Conservation (phyloP, 1,140 invertebrate species). For the Manduca sexta region DNA sequence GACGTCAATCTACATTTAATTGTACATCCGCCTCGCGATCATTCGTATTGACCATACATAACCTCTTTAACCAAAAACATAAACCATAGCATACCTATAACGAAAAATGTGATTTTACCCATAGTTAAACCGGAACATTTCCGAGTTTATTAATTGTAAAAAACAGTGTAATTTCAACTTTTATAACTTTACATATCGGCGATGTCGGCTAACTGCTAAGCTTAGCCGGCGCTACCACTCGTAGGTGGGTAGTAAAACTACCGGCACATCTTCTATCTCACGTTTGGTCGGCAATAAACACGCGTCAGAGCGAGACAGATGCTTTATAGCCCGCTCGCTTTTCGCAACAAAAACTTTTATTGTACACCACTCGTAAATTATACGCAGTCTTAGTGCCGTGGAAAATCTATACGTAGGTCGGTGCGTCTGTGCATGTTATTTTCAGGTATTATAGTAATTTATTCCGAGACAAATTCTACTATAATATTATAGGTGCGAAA, state of each 20-base stretch:
- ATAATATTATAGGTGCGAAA: too few relatives aligned
- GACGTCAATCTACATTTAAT: too few relatives aligned
- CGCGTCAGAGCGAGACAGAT: constrained; percentile 41
- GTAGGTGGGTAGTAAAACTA: constrained; percentile 47
- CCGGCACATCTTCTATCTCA: constrained; percentile 52
- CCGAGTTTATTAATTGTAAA: background rate
- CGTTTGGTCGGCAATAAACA: constrained; percentile 34
- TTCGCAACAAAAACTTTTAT: constrained; percentile 65
- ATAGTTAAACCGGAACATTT: too few relatives aligned
- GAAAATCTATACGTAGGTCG: constrained; percentile 15
- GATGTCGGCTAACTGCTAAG: background rate
- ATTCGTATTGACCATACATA: too few relatives aligned
- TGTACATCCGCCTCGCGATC: too few relatives aligned
- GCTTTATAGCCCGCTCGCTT: constrained; percentile 51
- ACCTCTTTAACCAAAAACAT: too few relatives aligned
- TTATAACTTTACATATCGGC: background rate
- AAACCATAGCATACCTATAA: too few relatives aligned
- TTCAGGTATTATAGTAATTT: too few relatives aligned
- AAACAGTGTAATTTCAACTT: background rate
- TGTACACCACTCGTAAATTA: constrained; percentile 59
- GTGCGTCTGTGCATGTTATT: too few relatives aligned
- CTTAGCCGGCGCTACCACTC: constrained; percentile 17
- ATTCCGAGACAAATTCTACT: too few relatives aligned
- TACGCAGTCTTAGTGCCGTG: constrained; percentile 44
- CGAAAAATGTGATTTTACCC: too few relatives aligned